phyloP scores from a whole-genome alignment of 2,888 invertebrate species.

The Pachymerium ferrugineum region DNA sequence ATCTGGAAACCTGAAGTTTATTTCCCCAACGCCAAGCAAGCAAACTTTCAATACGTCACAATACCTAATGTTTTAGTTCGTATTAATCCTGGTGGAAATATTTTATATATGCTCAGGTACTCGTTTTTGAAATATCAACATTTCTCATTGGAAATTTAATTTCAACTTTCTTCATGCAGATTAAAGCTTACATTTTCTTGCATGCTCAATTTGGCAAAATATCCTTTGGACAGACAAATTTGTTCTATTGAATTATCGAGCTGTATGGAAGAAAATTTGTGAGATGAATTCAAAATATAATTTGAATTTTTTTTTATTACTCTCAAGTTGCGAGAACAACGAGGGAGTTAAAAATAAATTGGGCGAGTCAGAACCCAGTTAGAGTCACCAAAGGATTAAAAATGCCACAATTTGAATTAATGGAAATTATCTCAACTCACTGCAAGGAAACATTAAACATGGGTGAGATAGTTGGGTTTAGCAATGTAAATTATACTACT shows the following conservation, averaged over 20 bases:
- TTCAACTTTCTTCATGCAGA: constrained; percentile 30
- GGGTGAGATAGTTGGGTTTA: constrained; percentile 36
- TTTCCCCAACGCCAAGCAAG: constrained; percentile 42
- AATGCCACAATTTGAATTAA: constrained; percentile 44
- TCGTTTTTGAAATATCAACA: too few species aligned
- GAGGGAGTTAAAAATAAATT: constrained; percentile 41
- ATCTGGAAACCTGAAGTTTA: constrained; percentile 41
- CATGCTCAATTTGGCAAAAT: constrained; percentile 38
- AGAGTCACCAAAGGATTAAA: constrained; percentile 42
- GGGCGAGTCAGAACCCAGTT: constrained; percentile 41
- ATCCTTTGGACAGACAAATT: constrained; percentile 38
- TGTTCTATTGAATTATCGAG: constrained; percentile 38
- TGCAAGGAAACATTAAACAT: constrained; percentile 42
- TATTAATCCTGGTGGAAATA: constrained; percentile 40
- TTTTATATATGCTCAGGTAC: constrained; percentile 42
- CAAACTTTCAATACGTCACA: constrained; percentile 41
- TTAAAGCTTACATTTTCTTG: constrained; percentile 39
- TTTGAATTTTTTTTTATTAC: not conserved
- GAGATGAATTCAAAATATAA: not conserved
- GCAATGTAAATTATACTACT: not conserved
- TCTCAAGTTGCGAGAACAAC: constrained; percentile 43
- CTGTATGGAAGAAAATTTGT: constrained; percentile 37
- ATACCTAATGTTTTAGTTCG: constrained; percentile 42
- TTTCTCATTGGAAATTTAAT: not conserved
- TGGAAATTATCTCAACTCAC: constrained; percentile 39